Conservation (phyloP, 30 jellyfish, hydroid and myxozoan species). For the Aurelia aurita region DNA sequence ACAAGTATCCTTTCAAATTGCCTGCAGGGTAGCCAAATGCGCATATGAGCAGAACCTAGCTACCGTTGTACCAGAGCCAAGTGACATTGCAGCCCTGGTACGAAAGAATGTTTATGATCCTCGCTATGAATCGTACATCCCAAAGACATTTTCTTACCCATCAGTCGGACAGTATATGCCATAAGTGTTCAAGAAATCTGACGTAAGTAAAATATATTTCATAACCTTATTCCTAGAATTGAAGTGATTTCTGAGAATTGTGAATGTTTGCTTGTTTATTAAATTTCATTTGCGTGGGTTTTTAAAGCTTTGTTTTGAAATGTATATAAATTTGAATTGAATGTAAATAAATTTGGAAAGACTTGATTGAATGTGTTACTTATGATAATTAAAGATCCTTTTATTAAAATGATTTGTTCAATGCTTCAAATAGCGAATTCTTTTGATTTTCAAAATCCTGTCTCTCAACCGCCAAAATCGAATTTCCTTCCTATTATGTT, state of each 20-base stretch:
- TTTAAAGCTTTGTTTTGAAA: not conserved
- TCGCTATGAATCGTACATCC: slow-evolving; percentile 79
- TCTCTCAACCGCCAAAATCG: no score
- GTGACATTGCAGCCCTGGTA: slow-evolving; percentile 50
- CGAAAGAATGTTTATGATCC: slow-evolving; percentile 80
- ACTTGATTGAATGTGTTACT: not conserved
- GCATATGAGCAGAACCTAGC: slow-evolving; percentile 91
- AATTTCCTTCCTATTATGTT: no score
- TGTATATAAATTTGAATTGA: not conserved
- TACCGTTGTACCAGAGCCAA: slow-evolving; percentile 87
- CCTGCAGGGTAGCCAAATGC: slow-evolving; percentile 77
- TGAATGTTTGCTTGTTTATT: not conserved
- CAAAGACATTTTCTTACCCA: slow-evolving; percentile 88
- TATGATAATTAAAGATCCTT: not conserved
- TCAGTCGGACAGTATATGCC: slow-evolving; percentile 50
- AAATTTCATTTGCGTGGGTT: not conserved
- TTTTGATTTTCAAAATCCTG: no score
- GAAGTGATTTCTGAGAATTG: not conserved
- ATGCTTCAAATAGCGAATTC: no score
- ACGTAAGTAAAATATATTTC: no score
- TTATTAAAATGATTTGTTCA: no score
- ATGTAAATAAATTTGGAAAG: not conserved
- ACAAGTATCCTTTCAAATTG: slow-evolving; percentile 87
- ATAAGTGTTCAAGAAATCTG: not conserved
- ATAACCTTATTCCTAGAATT: no score